These are phyloP conservation scores for Agapornis roseicollis DNA, from an alignment of 2,113 vertebrate genomes.

Conservation along the genomic window DNA sequence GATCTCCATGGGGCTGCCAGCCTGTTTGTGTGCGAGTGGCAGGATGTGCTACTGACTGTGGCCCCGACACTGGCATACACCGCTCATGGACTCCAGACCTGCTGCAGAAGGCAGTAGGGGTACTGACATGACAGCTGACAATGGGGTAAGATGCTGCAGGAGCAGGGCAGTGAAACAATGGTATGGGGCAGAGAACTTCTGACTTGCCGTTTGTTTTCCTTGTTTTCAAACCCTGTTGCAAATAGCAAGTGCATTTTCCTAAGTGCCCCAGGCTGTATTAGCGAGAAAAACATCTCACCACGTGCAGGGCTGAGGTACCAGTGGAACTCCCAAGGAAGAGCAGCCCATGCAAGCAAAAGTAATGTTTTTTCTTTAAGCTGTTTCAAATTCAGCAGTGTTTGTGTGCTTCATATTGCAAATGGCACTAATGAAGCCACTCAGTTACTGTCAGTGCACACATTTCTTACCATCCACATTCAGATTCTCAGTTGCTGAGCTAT, in stretches of 20 bases:
- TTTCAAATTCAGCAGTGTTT: neutral
- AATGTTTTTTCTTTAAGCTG: neutral
- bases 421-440: neutral
- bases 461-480: neutral
- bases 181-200: neutral
- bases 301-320: neutral
- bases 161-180: neutral
- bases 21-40: too few relatives aligned
- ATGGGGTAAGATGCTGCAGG: neutral
- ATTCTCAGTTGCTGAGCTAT: neutral
- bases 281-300: neutral
- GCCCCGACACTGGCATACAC: too few relatives aligned
- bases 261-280: neutral
- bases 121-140: too few relatives aligned
- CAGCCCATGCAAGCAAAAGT: neutral
- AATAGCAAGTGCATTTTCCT: neutral
- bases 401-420: neutral
- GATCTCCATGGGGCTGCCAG: neutral
- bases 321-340: neutral
- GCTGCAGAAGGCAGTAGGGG: too few relatives aligned
- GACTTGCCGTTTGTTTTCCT: neutral
- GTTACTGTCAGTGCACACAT: neutral
- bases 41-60: fast-evolving
- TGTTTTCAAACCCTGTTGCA: neutral
- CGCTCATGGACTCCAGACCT: too few relatives aligned